Evolutionary conservation across 2,888 invertebrate genomes (phyloP), one percentile per base, ranked within the genome.

Genomic region (Cataglyphis altisquamis): DNA sequence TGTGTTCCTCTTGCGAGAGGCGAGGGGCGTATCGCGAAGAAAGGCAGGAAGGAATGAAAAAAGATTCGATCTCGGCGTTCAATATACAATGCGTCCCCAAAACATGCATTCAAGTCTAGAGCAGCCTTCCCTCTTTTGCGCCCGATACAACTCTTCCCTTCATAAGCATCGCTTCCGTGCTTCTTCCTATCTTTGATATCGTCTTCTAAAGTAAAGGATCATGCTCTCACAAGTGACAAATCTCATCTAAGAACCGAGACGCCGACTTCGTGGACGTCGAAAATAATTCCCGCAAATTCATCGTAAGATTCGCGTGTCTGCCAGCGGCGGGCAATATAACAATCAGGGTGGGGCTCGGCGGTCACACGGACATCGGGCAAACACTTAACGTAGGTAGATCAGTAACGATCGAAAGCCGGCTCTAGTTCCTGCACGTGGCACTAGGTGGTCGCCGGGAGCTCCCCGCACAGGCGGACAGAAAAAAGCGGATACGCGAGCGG

Each of bases 361-460:
- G 70, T 83, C 83, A 86, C 86, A 87, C 86, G 84, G 86, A 90
- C 87, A 81, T 90, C 66, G 87, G 86, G 83, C 83, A 87, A 90
- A 87, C 82, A 87, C 87, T 90, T 89, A 91, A 89, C 88, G 86
- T 91, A 91, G 89, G 91, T 90, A 90, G 88, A 90, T 91, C 90
- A 91, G 91, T 91, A 91, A 91, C 91, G 91, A 91, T 91, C 91
- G 91, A 88, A 89, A 88, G 84, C 78, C 78, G 57, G 57, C 89
- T 88, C 88, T 89, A 89, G 90, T 88, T 89, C 89, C 83, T 84
- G 77, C 84, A 86, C 83, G 84, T 83, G 89, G 88, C 89, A 90
- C 92, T 89, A 90, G 91, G 89, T 90, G 90, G 89, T 89, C 78
- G 86, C 87, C 77, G 86, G 66, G 85, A 85, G 85, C 84, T 86